Evolutionary conservation across 2,113 vertebrate species (phyloP).

Genomic region (Camelus bactrianus): DNA sequence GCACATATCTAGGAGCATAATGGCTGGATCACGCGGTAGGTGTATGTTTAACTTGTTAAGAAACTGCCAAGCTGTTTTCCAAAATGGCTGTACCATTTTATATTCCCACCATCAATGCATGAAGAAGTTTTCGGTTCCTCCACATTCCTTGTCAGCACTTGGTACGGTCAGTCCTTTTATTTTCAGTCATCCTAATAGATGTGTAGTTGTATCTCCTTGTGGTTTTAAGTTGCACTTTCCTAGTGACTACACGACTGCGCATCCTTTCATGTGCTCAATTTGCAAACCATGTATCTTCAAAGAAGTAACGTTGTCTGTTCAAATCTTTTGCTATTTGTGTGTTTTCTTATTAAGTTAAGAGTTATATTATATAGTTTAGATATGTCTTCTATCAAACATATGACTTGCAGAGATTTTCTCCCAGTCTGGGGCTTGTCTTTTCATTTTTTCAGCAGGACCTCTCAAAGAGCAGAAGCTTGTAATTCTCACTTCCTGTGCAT

Average conservation of each 20-base stretch:
- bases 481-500: background rate
- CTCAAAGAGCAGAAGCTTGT: background rate
- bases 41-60: background rate
- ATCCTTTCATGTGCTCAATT: background rate
- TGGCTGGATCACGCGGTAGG: background rate
- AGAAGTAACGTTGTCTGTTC: background rate
- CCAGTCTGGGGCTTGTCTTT: background rate
- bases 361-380: background rate
- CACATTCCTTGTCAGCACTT: background rate
- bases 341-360: background rate
- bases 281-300: background rate
- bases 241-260: background rate
- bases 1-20: background rate
- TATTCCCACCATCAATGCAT: background rate
- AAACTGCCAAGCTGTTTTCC: background rate
- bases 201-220: background rate
- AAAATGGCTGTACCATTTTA: background rate
- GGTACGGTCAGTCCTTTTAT: background rate
- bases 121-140: background rate
- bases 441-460: background rate
- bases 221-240: background rate
- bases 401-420: slow-evolving; percentile 5
- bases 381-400: background rate
- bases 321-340: background rate
- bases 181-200: background rate